phyloP scores from a whole-genome alignment of 2,797 vertebrate species.

The Lithobates pipiens region DNA sequence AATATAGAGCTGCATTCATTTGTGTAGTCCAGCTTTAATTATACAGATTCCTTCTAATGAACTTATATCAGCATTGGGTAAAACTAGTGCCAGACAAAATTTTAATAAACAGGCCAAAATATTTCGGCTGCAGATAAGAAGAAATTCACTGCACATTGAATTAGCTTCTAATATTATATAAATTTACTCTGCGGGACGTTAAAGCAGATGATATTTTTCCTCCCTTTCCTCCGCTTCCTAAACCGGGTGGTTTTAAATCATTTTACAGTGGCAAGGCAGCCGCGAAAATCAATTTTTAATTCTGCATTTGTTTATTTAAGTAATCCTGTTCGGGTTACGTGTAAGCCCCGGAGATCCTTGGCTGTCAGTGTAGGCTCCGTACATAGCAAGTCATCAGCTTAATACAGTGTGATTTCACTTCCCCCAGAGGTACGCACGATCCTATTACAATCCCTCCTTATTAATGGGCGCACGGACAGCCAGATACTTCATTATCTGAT shows the following conservation, averaged over 20 bases:
- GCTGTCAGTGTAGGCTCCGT: slow-evolving; percentile 39
- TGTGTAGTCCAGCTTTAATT: background rate
- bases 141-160: slow-evolving; percentile 19
- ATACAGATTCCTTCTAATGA: background rate
- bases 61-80: slow-evolving; percentile 13
- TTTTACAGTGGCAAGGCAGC: slow-evolving; percentile 44
- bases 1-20: background rate
- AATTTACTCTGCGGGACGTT: slow-evolving; percentile 37
- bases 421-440: slow-evolving; percentile 49
- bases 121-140: slow-evolving; percentile 19
- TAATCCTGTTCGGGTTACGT: slow-evolving; percentile 53
- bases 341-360: slow-evolving; percentile 49
- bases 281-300: slow-evolving; percentile 62
- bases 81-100: slow-evolving; percentile 17
- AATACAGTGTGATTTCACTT: slow-evolving; percentile 54
- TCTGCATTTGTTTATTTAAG: slow-evolving; percentile 61
- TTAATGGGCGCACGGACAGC: slow-evolving; percentile 51
- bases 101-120: slow-evolving; percentile 24
- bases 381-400: slow-evolving; percentile 53
- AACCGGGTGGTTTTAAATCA: slow-evolving; percentile 54
- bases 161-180: slow-evolving; percentile 38
- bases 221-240: slow-evolving; percentile 14
- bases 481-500: slow-evolving; percentile 61
- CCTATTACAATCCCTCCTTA: slow-evolving; percentile 60
- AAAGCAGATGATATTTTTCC: slow-evolving; percentile 21